Evolutionary conservation across 2,888 invertebrate species (phyloP), one percentile per base, ranked within the genome.

Genomic region (Allygus modestus): DNA sequence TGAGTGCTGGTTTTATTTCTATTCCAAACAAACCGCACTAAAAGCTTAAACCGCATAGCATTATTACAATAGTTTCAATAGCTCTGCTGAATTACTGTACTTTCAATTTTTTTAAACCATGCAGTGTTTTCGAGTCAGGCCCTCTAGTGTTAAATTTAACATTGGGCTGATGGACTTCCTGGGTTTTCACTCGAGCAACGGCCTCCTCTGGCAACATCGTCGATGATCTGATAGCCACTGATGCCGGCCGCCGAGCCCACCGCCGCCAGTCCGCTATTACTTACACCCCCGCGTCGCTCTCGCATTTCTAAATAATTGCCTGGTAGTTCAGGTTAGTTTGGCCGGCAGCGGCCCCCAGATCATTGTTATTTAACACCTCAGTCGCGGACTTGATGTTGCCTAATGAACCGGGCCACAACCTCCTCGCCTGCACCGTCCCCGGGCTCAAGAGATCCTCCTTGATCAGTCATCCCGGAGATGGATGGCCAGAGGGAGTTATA

Each of bases 291-390:
- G 37, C 73, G 37, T 26, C 20, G n/a, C 43, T 43, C 33, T 41
- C 73, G 37, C 73, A 73, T 73, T 73, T 73, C 37, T 73, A 73
- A 73, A 73, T 73, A 73, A 73, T 73, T 41, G 73, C 73, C 73
- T 43, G 41, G 73, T 73, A 43, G 69, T 69, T 69, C 69, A 31
- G 69, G 69, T 69, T 69, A 69, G 73, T 73, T 73, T 73, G 73
- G 73, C 73, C 73, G 37, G 33, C 43, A 73, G 73, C 73, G 41
- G 41, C 31, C 9, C n/a, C 4, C 23, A 43, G 73, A 73, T 73
- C 73, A 73, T 73, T 73, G 73, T 73, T 73, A 73, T 73, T 73
- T 73, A 73, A 73, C 73, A 73, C 73, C 73, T 73, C 20, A 20
- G 41, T 33, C 33, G 41, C 43, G 33, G 33, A 33, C 31, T 33